Evolutionary conservation across 2,888 invertebrate species (phyloP), one percentile per base, ranked within the genome.

Genomic region (Agriopis aurantiaria): DNA sequence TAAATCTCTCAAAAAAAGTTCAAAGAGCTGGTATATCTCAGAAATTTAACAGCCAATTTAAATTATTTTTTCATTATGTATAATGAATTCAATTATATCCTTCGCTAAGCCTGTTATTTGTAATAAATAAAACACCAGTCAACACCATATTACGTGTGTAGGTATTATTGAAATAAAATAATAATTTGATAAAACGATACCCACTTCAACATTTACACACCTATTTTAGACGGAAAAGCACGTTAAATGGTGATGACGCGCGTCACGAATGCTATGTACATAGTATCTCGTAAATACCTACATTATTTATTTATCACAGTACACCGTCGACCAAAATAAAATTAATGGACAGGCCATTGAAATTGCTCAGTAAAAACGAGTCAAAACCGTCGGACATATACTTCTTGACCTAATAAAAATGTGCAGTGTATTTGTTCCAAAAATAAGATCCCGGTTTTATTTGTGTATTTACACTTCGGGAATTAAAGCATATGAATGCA

Each of bases 201-300:
- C 41, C 41, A 17, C 41, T 59, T 61, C 60, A 73, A 65, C 48
- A 62, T 71, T 70, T 72, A 68, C 66, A 61, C 33, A 33, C 33
- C 33, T 58, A 65, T 68, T 68, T 69, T 63, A 72, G 64, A 70
- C 67, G 69, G 76, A 74, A 70, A 68, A 49, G 11, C 45, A 59
- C 62, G 64, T 69, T 68, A 58, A 67, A 69, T 57, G 64, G 60
- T 61, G 65, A 72, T 76, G 76, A 78, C 71, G 75, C 23, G 17
- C 63, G 45, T 76, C 78, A 78, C 78, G 76, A 76, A 55, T 70
- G 61, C 65, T 59, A 72, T 63, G 73, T 68, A 72, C 64, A 46
- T 45, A 55, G 51, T 64, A 60, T 70, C 61, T 52, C 48, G 52
- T 65, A 61, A 69, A 72, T 68, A n/a, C n/a, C n/a, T n/a, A 68